phyloP scores from a whole-genome alignment of 1,140 invertebrate species.

The Drosophila paulistorum region DNA sequence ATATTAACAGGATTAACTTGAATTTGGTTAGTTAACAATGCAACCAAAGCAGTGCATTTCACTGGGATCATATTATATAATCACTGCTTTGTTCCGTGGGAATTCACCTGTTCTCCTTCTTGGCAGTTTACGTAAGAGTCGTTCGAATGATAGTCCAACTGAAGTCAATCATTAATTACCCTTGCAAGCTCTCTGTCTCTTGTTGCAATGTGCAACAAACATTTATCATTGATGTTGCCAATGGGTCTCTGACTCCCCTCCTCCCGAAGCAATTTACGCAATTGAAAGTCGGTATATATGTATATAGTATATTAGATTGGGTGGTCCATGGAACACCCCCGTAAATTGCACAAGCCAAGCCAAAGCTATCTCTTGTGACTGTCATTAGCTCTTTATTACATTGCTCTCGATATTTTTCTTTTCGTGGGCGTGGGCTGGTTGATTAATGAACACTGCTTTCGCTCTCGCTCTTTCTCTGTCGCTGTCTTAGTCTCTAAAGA shows the following conservation, averaged over 20 bases:
- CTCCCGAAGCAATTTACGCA: conserved; percentile 57
- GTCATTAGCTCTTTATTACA: conserved; percentile 47
- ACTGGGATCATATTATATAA: neutral
- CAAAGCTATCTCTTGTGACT: conserved; percentile 50
- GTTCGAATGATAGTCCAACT: neutral
- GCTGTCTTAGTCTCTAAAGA: no score
- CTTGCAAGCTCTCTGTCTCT: conserved; percentile 39
- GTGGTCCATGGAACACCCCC: conserved; percentile 39
- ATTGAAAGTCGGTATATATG: conserved; percentile 55
- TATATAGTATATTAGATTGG: conserved; percentile 45
- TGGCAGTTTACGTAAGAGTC: neutral
- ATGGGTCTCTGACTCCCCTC: conserved; percentile 34
- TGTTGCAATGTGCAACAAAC: conserved; percentile 44
- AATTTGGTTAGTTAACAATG: no score
- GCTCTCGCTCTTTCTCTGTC: no score
- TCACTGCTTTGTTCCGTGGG: neutral
- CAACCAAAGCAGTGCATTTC: no score
- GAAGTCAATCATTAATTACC: conserved; percentile 52
- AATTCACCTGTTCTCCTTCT: neutral
- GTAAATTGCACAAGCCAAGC: conserved; percentile 3
- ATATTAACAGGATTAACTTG: no score
- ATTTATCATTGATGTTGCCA: conserved; percentile 67
- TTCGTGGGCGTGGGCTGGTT: conserved; percentile 34
- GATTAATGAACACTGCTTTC: conserved; percentile 60
- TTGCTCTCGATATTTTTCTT: conserved; percentile 39